Evolutionary conservation across 2,888 invertebrate species (phyloP).

Genomic region (Notocelia uddmanniana): DNA sequence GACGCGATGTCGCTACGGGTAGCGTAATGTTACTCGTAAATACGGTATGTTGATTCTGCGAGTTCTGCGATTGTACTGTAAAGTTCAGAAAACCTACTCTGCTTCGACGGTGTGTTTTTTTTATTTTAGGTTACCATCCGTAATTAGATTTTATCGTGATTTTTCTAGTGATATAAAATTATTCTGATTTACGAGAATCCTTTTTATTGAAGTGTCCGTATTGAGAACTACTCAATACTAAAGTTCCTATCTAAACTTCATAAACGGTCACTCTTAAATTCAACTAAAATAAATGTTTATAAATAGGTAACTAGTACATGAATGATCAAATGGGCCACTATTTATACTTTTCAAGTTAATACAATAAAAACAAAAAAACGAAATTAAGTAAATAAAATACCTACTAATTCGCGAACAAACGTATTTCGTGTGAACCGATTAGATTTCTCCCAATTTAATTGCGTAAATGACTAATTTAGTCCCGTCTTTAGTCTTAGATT

Average conservation of each 20-base stretch:
- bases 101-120: not conserved
- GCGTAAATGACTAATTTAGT: constrained; percentile 43
- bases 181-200: no score
- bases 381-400: not conserved
- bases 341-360: not conserved
- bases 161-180: no score
- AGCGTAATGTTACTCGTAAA: constrained; percentile 38
- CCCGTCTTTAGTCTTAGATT: constrained; percentile 55
- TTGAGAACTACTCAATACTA: no score
- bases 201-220: no score
- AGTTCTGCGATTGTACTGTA: not conserved
- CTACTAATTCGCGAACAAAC: not conserved
- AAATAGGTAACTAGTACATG: no score
- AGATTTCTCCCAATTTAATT: constrained; percentile 40
- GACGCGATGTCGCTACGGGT: constrained; percentile 80
- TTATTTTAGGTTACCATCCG: not conserved
- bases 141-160: not conserved
- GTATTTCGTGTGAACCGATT: constrained; percentile 44
- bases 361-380: not conserved
- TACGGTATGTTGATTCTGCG: not conserved
- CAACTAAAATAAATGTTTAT: no score
- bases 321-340: no score
- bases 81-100: not conserved
- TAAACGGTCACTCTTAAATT: no score
- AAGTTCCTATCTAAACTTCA: no score